Conservation (phyloP, 1,140 invertebrate species). For the Phthorimaea operculella region DNA sequence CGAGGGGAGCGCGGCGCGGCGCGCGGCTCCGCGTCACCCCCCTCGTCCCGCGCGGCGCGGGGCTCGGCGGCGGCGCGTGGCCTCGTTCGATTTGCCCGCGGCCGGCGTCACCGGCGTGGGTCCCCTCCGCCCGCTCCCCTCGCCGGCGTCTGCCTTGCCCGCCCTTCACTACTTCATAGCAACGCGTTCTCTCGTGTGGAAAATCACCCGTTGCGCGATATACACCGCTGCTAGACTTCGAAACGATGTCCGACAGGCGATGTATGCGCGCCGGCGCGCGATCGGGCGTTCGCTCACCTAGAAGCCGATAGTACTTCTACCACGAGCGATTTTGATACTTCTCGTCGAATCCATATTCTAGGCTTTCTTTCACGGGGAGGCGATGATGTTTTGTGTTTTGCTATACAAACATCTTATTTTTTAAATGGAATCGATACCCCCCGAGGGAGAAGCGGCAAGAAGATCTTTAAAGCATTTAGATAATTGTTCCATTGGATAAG, state of each 20-base stretch:
- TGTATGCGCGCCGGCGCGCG: slow-evolving; percentile 21
- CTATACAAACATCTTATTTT: neutral
- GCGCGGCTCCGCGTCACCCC: slow-evolving; percentile 21
- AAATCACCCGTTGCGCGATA: slow-evolving; percentile 35
- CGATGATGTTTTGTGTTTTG: slow-evolving; percentile 17
- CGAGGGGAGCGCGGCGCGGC: slow-evolving; percentile 15
- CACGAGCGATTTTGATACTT: slow-evolving; percentile 34
- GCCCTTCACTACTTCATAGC: slow-evolving; percentile 34
- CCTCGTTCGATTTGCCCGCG: slow-evolving; percentile 55
- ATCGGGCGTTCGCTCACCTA: slow-evolving; percentile 16
- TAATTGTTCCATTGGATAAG: slow-evolving; percentile 35
- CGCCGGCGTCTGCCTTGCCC: slow-evolving; percentile 30
- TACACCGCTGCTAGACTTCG: slow-evolving; percentile 36
- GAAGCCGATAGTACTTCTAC: slow-evolving; percentile 23
- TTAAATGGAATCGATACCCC: slow-evolving; percentile 15
- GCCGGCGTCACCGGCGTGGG: slow-evolving; percentile 23
- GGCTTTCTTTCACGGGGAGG: slow-evolving; percentile 33
- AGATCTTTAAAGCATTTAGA: slow-evolving; percentile 42
- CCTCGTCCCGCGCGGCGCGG: slow-evolving; percentile 25
- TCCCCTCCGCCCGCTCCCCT: slow-evolving; percentile 25
- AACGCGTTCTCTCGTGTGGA: slow-evolving; percentile 46
- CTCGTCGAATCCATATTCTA: slow-evolving; percentile 29
- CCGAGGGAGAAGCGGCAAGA: slow-evolving; percentile 26
- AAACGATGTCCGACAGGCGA: slow-evolving; percentile 16
- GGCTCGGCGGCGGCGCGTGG: slow-evolving; percentile 45